Conservation (phyloP, 2,888 invertebrate species). For the Pterobdella sp. region DNA sequence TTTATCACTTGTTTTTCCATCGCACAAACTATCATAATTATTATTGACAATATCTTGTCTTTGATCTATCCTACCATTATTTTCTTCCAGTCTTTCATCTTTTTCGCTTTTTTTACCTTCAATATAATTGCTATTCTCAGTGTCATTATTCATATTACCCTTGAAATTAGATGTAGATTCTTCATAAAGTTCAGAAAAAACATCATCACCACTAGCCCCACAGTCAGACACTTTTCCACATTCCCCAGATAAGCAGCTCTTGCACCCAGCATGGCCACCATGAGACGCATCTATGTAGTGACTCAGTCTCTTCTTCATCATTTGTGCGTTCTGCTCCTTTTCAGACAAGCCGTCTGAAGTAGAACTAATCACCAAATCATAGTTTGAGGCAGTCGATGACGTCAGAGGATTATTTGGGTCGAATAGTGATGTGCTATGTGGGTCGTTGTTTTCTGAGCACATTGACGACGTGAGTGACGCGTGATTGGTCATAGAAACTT, state of each 20-base stretch:
- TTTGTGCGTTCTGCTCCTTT: slow-evolving; percentile 45
- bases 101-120: too few relatives aligned
- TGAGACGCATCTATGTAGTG: neutral
- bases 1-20: too few relatives aligned
- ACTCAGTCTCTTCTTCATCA: slow-evolving; percentile 43
- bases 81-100: too few relatives aligned
- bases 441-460: slow-evolving; percentile 2
- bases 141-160: too few relatives aligned
- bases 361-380: slow-evolving; percentile 43
- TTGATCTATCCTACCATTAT: too few relatives aligned
- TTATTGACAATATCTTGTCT: too few relatives aligned
- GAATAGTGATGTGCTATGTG: neutral
- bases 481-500: neutral
- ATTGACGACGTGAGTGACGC: neutral
- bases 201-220: neutral
- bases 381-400: slow-evolving; percentile 47
- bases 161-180: too few relatives aligned
- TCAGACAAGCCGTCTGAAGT: slow-evolving; percentile 45
- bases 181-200: neutral
- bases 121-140: too few relatives aligned
- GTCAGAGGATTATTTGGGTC: neutral
- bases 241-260: neutral
- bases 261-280: neutral
- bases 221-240: neutral
- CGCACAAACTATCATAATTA: too few relatives aligned